Percentiles rank a stretch among this genome's conserved stretches.
These are phyloP conservation scores for Cochlearius cochlearius DNA, from an alignment of 2,113 vertebrate species.

Conservation along the genomic window DNA sequence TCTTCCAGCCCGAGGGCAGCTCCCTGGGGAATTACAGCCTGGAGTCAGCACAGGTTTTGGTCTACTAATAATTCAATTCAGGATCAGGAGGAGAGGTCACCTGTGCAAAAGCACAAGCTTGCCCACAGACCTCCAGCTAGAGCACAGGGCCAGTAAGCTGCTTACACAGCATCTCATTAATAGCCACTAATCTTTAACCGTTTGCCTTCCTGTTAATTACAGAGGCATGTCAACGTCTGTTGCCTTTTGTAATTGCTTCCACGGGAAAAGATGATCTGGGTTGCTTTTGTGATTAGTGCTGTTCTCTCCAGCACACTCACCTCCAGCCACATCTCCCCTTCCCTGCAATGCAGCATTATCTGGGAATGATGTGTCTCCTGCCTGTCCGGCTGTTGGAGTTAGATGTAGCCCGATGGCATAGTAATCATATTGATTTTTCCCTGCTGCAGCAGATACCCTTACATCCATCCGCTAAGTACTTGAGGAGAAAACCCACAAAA, in stretches of 20 bases:
- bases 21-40: accelerated
- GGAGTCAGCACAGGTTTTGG: neutral
- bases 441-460: neutral
- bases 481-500: neutral
- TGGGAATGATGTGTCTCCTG: neutral
- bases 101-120: neutral
- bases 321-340: neutral
- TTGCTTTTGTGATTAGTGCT: neutral
- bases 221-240: neutral
- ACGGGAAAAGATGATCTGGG: neutral
- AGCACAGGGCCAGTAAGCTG: neutral
- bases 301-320: neutral
- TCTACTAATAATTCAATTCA: too few relatives aligned
- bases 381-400: neutral
- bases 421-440: slow-evolving; percentile 39
- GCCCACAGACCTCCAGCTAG: neutral
- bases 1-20: too few relatives aligned
- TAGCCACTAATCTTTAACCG: neutral
- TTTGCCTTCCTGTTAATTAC: neutral
- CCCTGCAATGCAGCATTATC: neutral
- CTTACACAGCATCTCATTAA: neutral
- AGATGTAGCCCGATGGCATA: slow-evolving; percentile 2
- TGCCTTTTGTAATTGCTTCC: neutral
- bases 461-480: neutral
- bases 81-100: neutral